These are phyloP conservation scores for Eclectus roratus DNA, from an alignment of 2,113 vertebrate species.

Conservation along the genomic window DNA sequence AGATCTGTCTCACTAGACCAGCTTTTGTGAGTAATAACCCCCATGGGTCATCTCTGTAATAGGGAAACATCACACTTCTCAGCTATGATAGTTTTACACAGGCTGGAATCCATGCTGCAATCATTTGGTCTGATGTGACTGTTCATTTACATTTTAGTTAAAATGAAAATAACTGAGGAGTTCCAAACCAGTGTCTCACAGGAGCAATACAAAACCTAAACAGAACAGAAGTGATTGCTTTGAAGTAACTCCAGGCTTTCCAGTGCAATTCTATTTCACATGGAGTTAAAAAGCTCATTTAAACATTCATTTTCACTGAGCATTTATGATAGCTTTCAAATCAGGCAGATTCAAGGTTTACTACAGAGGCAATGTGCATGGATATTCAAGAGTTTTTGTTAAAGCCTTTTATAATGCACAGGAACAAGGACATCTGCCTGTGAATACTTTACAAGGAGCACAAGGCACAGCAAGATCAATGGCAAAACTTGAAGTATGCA, in stretches of 20 bases:
- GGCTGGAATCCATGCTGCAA: neutral
- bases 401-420: neutral
- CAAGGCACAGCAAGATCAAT: neutral
- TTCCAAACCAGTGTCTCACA: neutral
- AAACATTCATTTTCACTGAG: neutral
- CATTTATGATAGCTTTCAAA: neutral
- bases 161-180: constrained; percentile 5
- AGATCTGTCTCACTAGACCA: neutral
- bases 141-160: constrained; percentile 28
- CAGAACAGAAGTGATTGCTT: neutral
- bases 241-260: neutral
- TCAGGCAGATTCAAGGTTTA: neutral
- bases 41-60: neutral
- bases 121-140: constrained; percentile 1
- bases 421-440: neutral
- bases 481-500: neutral
- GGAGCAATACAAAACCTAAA: neutral
- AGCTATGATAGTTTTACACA: neutral
- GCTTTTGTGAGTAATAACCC: neutral
- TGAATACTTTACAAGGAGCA: neutral
- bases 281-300: neutral
- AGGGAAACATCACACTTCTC: neutral
- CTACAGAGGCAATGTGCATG: neutral
- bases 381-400: neutral
- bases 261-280: neutral